phyloP scores from a whole-genome alignment of 1,140 invertebrate genomes.

The Melitaea cinxia region DNA sequence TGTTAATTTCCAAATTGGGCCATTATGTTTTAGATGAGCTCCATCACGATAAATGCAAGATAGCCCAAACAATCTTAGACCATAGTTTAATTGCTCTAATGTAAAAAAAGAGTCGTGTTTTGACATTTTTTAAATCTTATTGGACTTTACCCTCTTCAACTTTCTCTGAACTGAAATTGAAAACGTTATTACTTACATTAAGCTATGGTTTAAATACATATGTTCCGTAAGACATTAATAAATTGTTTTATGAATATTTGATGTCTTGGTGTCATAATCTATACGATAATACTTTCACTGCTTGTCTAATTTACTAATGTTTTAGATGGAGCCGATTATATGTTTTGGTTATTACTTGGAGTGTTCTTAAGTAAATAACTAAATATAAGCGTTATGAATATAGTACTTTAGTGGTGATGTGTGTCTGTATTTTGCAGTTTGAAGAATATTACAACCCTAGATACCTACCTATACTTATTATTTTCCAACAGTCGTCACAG shows the following conservation, averaged over 20 bases:
- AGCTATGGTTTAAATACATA: not conserved
- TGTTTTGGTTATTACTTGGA: no score
- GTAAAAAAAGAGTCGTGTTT: slow-evolving; percentile 25
- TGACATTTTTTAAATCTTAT: not conserved
- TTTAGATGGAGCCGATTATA: no score
- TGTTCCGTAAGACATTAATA: not conserved
- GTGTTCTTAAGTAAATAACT: no score
- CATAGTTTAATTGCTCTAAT: slow-evolving; percentile 13
- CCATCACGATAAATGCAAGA: slow-evolving; percentile 25
- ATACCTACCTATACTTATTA: no score
- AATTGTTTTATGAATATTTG: not conserved
- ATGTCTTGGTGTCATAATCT: no score
- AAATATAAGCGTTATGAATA: no score
- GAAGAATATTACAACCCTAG: no score
- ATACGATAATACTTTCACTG: no score
- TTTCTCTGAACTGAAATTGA: not conserved
- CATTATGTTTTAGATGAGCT: slow-evolving; percentile 1
- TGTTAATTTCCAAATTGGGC: slow-evolving; percentile 11
- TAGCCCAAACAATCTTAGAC: slow-evolving; percentile 25
- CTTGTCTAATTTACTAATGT: no score
- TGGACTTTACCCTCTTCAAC: not conserved
- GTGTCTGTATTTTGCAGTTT: no score
- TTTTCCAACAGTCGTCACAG: no score
- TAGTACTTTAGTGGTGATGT: no score
- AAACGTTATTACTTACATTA: not conserved